These are phyloP conservation scores for Leptinotarsa peninsularis DNA, from an alignment of 2,888 invertebrate genomes.

Conservation along the genomic window DNA sequence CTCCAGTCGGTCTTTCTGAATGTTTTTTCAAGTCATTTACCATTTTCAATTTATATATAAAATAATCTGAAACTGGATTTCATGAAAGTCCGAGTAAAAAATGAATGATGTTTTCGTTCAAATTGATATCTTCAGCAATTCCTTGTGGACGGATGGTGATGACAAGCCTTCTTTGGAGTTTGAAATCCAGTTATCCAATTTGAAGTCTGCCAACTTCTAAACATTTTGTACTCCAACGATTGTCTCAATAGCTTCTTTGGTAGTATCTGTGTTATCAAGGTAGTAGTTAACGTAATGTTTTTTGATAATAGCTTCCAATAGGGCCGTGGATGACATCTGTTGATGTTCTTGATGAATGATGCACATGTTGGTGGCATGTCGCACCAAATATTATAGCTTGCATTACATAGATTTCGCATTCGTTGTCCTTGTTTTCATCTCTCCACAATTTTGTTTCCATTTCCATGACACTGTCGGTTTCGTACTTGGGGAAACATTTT, in stretches of 20 bases:
- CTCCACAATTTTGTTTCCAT: not conserved
- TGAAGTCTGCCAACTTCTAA: not conserved
- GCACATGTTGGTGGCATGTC: not conserved
- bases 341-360: slow-evolving; percentile 1
- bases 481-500: not conserved
- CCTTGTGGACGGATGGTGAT: not conserved
- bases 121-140: slow-evolving; percentile 1
- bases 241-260: not conserved
- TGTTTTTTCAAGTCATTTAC: slow-evolving; percentile 22
- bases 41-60: slow-evolving; percentile 41
- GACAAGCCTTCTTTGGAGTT: not conserved
- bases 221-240: not conserved
- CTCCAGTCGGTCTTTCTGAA: not conserved
- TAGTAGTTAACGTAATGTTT: not conserved
- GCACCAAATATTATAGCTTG: not conserved
- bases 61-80: slow-evolving; percentile 40
- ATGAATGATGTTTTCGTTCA: slow-evolving; percentile 19
- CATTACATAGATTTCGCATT: not conserved
- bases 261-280: too few relatives aligned
- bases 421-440: not conserved
- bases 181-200: not conserved
- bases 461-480: not conserved
- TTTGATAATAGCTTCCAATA: not conserved
- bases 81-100: slow-evolving; percentile 42
- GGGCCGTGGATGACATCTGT: not conserved